phyloP scores from a whole-genome alignment of 1,140 invertebrate species.

The Pararge aegeria region DNA sequence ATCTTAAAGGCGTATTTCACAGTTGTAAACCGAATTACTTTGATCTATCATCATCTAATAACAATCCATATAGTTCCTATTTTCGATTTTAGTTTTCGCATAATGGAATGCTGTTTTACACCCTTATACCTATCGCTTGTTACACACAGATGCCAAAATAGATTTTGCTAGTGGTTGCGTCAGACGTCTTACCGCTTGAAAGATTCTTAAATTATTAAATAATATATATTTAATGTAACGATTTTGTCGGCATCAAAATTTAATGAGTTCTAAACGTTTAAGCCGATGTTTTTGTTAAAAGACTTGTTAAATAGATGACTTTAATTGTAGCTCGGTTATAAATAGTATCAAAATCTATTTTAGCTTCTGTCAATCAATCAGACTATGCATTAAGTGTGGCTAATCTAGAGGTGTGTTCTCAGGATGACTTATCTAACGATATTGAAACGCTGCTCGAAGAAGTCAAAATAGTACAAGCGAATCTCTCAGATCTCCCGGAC shows the following conservation, averaged over 20 bases:
- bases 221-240: too few relatives aligned
- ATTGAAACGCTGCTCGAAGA: slow-evolving; percentile 83
- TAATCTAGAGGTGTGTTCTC: slow-evolving; percentile 75
- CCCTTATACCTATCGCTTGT: slow-evolving; percentile 24
- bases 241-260: background rate
- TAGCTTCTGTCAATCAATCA: slow-evolving; percentile 16
- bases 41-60: background rate
- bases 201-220: background rate
- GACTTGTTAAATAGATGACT: background rate
- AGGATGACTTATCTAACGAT: slow-evolving; percentile 85
- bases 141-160: slow-evolving; percentile 18
- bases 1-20: background rate
- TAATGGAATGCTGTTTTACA: slow-evolving; percentile 24
- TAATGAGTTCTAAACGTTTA: background rate
- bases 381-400: slow-evolving; percentile 35
- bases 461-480: slow-evolving; percentile 83
- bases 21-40: background rate
- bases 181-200: background rate
- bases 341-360: slow-evolving; percentile 29
- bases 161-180: slow-evolving; percentile 11
- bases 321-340: background rate
- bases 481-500: slow-evolving; percentile 83
- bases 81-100: slow-evolving; percentile 12
- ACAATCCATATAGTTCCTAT: background rate
- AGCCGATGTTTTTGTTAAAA: background rate